These are phyloP conservation scores for Eidolon helvum DNA, from an alignment of 2,113 vertebrate species.

Conservation along the genomic window DNA sequence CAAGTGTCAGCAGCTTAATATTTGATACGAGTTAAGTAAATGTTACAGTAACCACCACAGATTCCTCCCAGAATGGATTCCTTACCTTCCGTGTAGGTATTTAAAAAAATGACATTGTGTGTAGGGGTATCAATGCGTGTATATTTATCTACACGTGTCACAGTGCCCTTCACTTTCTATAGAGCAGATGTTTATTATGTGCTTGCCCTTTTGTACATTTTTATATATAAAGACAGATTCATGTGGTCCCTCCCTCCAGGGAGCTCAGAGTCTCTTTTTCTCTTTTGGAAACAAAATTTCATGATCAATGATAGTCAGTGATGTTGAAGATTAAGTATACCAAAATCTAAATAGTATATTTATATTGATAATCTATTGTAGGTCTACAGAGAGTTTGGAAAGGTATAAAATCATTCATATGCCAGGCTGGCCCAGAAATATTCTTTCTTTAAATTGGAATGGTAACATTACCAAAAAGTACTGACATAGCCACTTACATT, in stretches of 20 bases:
- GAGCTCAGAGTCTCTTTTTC: not conserved
- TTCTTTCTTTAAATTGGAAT: not conserved
- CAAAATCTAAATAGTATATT: not conserved
- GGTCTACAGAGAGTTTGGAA: not conserved
- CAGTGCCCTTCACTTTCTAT: not conserved
- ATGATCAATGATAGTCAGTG: not conserved
- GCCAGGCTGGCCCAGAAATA: not conserved
- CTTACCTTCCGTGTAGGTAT: not conserved
- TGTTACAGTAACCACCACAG: not conserved
- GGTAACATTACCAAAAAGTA: not conserved
- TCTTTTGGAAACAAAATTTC: slow-evolving; percentile 32
- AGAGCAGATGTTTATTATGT: not conserved
- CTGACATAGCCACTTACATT: not conserved
- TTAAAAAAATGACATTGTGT: not conserved
- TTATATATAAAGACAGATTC: not conserved
- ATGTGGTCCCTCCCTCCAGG: not conserved
- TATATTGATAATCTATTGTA: not conserved
- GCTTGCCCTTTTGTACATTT: not conserved
- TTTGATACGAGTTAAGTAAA: not conserved
- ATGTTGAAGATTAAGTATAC: not conserved
- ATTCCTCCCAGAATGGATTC: not conserved
- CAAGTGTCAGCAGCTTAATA: not conserved
- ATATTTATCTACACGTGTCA: not conserved
- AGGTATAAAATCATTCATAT: not conserved
- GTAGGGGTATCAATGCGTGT: rapidly evolving